phyloP scores from a whole-genome alignment of 2,888 invertebrate species.

The Synergus gifuensis region DNA sequence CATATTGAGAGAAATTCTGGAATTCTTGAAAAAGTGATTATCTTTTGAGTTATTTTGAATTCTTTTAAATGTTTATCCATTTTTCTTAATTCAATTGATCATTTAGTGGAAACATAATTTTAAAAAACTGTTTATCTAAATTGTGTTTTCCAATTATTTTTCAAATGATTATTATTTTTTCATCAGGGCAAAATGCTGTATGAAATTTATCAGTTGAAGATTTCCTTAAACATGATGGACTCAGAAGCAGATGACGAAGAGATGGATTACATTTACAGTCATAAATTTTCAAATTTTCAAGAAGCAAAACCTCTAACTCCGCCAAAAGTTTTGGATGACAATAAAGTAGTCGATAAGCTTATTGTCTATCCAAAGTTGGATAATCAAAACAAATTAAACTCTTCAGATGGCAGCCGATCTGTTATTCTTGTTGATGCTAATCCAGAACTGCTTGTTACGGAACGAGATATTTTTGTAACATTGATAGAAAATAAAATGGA shows the following conservation, averaged over 20 bases:
- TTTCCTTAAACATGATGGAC: constrained; percentile 76
- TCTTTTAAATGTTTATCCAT: not conserved
- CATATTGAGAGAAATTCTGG: constrained; percentile 79
- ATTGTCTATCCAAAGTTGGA: constrained; percentile 54
- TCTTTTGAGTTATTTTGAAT: not conserved
- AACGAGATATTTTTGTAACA: constrained; percentile 68
- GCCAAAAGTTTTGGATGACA: constrained; percentile 65
- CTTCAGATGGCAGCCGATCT: constrained; percentile 50
- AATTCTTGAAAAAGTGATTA: constrained; percentile 77
- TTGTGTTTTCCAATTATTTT: too few relatives aligned
- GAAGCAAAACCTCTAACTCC: constrained; percentile 67
- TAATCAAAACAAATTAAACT: constrained; percentile 41
- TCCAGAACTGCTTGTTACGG: constrained; percentile 67
- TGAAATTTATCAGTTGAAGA: constrained; percentile 76
- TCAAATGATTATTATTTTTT: not conserved
- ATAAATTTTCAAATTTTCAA: constrained; percentile 54
- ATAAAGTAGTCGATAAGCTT: constrained; percentile 63
- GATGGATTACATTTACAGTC: constrained; percentile 54
- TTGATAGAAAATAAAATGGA: constrained; percentile 68
- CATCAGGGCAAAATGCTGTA: constrained; percentile 77
- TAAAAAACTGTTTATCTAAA: too few relatives aligned
- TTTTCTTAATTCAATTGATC: too few relatives aligned
- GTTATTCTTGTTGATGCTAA: constrained; percentile 68
- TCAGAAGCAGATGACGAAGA: constrained; percentile 67
- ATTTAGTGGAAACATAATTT: too few relatives aligned